A percentile compares a stretch with the other conserved stretches of the same genome.
Conservation (phyloP, 1,140 invertebrate species). For the Panagrolaimus sp. region DNA sequence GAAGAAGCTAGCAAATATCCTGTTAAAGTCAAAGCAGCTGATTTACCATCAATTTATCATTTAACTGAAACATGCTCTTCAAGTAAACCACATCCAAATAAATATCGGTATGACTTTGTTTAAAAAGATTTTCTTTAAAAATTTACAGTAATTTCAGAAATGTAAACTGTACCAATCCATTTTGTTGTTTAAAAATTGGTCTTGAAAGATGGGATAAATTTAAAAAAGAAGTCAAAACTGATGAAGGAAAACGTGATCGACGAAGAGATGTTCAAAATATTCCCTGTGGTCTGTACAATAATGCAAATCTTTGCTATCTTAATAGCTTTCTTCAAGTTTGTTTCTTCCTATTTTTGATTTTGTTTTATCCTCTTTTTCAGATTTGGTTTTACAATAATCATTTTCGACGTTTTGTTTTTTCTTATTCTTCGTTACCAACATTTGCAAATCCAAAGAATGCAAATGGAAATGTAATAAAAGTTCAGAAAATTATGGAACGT, state of each 20-base stretch:
- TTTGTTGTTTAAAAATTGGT: conserved; percentile 8
- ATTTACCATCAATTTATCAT: not conserved
- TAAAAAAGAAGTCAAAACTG: not conserved
- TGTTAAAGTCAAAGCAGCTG: not conserved
- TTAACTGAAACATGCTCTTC: conserved; percentile 6
- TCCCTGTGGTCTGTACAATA: conserved; percentile 3
- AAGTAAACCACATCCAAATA: not conserved
- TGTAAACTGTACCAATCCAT: not conserved
- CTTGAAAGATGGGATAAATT: conserved; percentile 13
- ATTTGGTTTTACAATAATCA: conserved; percentile 12
- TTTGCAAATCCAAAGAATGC: conserved; percentile 12
- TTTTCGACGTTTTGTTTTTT: conserved; percentile 6
- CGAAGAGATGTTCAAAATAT: not conserved
- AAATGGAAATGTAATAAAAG: conserved; percentile 1
- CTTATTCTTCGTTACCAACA: not conserved
- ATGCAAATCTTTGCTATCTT: conserved; percentile 15
- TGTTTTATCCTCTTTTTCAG: not conserved
- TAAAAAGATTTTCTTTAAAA: too few relatives aligned
- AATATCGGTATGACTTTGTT: not conserved
- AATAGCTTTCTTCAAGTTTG: not conserved
- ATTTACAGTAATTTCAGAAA: not conserved
- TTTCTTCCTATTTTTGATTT: not conserved
- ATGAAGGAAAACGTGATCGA: not conserved
- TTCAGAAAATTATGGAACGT: conserved; percentile 15
- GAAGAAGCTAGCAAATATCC: conserved; percentile 12